phyloP scores from a whole-genome alignment of 2,113 vertebrate genomes.

The Pluvianellus socialis region DNA sequence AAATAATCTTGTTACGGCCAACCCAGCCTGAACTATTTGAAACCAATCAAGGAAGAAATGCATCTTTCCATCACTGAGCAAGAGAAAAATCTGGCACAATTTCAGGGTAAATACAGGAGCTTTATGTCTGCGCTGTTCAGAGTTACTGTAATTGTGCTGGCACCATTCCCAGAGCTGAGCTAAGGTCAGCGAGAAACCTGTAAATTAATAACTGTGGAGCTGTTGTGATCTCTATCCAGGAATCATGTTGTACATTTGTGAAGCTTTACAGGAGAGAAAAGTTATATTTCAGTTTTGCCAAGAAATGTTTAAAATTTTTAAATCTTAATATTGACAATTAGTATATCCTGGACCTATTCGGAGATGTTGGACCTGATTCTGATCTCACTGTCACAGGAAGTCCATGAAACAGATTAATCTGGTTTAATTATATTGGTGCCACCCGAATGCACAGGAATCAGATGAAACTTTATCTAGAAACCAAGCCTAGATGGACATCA shows the following conservation, averaged over 20 bases:
- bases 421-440: neutral
- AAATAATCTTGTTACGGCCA: neutral
- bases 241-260: neutral
- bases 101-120: constrained; percentile 19
- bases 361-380: neutral
- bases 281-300: neutral
- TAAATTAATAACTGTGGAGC: constrained; percentile 35
- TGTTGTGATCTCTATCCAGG: constrained; percentile 28
- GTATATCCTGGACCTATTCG: neutral
- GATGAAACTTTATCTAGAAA: neutral
- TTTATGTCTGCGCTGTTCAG: neutral
- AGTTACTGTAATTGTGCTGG: constrained; percentile 51
- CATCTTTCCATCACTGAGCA: neutral
- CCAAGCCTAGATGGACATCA: neutral
- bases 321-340: neutral
- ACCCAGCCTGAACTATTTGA: neutral
- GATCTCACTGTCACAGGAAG: neutral
- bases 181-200: constrained; percentile 30
- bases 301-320: neutral
- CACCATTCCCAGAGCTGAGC: constrained; percentile 36
- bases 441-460: neutral
- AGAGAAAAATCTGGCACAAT: neutral
- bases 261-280: neutral
- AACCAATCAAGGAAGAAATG: neutral
- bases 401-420: neutral